Evolutionary conservation across 2,797 vertebrate genomes (phyloP), one percentile per base, ranked within the genome.

Genomic region (Sebastiscus albofasciatus): DNA sequence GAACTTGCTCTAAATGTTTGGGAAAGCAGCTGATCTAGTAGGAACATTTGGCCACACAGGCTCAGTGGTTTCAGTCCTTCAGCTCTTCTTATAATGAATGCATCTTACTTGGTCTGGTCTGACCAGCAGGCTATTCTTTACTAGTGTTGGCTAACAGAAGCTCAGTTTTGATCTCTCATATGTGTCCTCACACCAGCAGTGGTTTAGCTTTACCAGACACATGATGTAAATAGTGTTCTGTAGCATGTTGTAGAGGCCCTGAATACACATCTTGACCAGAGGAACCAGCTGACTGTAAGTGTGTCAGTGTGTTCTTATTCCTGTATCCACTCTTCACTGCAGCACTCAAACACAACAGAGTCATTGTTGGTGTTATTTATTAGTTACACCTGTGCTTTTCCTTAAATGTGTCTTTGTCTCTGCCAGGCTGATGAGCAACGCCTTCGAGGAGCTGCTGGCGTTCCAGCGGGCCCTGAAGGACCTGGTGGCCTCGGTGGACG

Each of bases 401-500:
- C 46, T 18, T 4, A 2, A 33, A 33, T 33, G 46, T 52, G 20
- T 52, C 46, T n/a, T 11, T 2, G 49, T 67, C 8, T 67, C 76
- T 11, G 3, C 1, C 87, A 99, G 98, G 75, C 92, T 99, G 49
- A 92, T 99, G 95, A 98, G 36, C 93, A 96, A 95, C 0, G 97
- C 98, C 3, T 99, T 99, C 0, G 96, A 96, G 81, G 98, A 99
- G 91, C 94, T 99, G 72, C 83, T 97, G 0, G 97, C 98, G 0
- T 99, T 99, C 93, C 98, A 99, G 93, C 93, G 94, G 0, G 98
- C 98, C 2, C 90, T 99, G 86, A 99, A 98, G 90, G 99, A 99
- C 56, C 94, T 99, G 0, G 97, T 99, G 0, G 96, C 97, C 36
- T 97, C 98, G 0, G 96, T 99, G 0, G 99, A 99, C 0, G 97